Conservation (phyloP, 2,113 vertebrate genomes). For the Bettongia penicillata region DNA sequence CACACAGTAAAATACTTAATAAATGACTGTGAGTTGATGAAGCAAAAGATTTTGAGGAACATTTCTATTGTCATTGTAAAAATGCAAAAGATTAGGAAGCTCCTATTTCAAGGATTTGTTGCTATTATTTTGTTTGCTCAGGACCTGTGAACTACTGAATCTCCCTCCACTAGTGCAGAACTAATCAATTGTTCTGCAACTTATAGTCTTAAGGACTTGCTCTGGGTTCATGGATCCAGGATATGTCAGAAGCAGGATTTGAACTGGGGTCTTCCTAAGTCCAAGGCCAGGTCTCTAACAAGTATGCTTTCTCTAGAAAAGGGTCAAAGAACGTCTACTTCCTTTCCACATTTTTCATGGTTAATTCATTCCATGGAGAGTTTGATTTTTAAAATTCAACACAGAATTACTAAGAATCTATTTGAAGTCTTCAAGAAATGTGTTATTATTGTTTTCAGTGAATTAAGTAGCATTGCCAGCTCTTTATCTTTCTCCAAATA, state of each 20-base stretch:
- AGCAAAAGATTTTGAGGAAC: neutral
- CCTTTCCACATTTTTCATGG: neutral
- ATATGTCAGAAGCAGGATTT: neutral
- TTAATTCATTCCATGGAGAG: neutral
- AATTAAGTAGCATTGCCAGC: neutral
- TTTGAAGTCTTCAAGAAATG: neutral
- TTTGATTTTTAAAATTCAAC: neutral
- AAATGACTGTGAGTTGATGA: neutral
- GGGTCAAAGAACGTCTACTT: neutral
- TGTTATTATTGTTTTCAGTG: neutral
- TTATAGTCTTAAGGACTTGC: neutral
- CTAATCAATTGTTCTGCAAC: neutral
- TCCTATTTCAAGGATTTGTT: neutral
- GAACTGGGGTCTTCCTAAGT: neutral
- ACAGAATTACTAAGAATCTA: neutral
- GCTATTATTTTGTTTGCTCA: neutral
- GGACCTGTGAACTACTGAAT: neutral
- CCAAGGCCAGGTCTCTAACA: neutral
- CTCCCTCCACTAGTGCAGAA: neutral
- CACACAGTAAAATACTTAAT: neutral
- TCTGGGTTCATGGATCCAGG: neutral
- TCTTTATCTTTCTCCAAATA: slow-evolving; percentile 13
- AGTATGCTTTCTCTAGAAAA: neutral
- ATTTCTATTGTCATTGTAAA: neutral
- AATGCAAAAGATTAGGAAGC: neutral